A percentile compares a stretch with the other conserved stretches of the same genome.
Conservation (phyloP, 2,113 vertebrate species). For the Rhabdornis inornatus region DNA sequence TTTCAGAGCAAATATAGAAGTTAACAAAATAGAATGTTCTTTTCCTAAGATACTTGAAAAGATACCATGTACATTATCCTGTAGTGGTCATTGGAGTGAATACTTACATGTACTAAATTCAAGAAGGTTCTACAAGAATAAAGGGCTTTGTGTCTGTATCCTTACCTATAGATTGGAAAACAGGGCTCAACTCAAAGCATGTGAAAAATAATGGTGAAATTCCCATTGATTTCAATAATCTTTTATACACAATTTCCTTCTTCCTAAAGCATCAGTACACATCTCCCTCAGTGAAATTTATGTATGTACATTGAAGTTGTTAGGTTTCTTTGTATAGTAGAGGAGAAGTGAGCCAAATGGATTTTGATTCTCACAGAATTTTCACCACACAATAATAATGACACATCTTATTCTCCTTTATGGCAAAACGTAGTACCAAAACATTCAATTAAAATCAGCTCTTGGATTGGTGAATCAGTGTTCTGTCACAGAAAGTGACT, state of each 20-base stretch:
- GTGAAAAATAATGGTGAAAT: neutral
- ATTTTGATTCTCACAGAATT: neutral
- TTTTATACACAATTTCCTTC: neutral
- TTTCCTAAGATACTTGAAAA: neutral
- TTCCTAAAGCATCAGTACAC: neutral
- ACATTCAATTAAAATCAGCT: neutral
- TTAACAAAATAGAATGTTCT: neutral
- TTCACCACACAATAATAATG: neutral
- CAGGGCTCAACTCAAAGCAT: neutral
- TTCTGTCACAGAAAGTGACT: neutral
- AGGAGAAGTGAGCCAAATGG: neutral
- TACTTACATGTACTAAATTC: neutral
- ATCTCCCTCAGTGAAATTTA: neutral
- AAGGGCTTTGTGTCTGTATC: neutral
- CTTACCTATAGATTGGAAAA: neutral
- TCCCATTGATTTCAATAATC: neutral
- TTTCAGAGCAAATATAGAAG: neutral
- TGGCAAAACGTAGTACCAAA: neutral
- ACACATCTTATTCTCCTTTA: neutral
- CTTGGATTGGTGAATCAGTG: neutral
- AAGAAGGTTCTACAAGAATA: neutral
- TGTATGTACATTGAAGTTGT: neutral
- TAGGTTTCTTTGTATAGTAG: neutral
- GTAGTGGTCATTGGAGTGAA: neutral
- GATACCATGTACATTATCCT: neutral